These are phyloP conservation scores for Cydia splendana DNA, from an alignment of 1,140 invertebrate species.

Conservation along the genomic window DNA sequence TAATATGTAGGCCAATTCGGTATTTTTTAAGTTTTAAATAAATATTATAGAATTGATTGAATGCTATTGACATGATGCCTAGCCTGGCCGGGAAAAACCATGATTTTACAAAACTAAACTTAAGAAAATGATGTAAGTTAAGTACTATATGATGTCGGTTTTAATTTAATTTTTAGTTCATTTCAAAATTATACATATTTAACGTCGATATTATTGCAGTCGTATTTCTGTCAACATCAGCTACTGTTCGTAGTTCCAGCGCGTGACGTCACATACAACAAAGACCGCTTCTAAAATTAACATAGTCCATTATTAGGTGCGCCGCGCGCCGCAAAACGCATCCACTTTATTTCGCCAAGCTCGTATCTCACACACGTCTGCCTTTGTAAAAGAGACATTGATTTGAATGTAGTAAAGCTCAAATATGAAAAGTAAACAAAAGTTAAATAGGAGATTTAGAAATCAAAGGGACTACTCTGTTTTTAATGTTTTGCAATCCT, in stretches of 20 bases:
- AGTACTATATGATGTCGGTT: no score
- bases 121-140: no score
- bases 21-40: no score
- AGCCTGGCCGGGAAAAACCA: no score
- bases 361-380: not conserved
- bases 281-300: slow-evolving; percentile 18
- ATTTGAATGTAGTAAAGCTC: not conserved
- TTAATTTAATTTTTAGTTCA: no score
- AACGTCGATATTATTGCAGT: no score
- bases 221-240: not conserved
- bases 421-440: not conserved
- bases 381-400: not conserved
- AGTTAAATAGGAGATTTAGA: not conserved
- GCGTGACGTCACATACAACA: not conserved
- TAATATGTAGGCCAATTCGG: no score
- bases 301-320: slow-evolving; percentile 4
- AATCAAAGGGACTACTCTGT: not conserved
- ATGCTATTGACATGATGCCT: no score
- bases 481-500: slow-evolving; percentile 2
- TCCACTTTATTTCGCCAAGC: not conserved
- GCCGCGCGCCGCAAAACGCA: not conserved
- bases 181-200: no score
- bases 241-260: slow-evolving; percentile 9
- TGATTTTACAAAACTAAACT: no score
- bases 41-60: no score